Evolutionary conservation across 2,113 vertebrate genomes (phyloP).

Genomic region (Phrynosoma blainvillii): DNA sequence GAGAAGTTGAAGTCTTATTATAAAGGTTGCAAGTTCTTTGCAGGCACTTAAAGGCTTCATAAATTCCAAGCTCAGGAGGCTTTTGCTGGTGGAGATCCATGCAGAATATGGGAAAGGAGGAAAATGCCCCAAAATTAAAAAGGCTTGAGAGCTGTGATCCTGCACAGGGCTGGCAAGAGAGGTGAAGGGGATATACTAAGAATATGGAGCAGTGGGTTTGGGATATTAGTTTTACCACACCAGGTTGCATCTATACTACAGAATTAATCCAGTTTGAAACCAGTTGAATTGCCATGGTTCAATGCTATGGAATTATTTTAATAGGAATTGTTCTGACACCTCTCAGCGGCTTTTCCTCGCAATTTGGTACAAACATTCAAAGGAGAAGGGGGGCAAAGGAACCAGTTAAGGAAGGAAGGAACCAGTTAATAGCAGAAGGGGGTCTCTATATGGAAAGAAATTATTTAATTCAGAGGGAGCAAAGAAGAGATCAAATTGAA

Average conservation of each 20-base stretch:
- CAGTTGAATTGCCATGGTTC: too few relatives aligned
- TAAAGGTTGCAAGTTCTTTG: slow-evolving; percentile 53
- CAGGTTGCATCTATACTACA: too few relatives aligned
- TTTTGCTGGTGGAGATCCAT: slow-evolving; percentile 31
- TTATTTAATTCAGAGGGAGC: not conserved
- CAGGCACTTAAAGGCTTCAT: slow-evolving; percentile 59
- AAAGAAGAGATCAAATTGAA: too few relatives aligned
- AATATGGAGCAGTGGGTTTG: not conserved
- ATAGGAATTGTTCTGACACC: slow-evolving; percentile 81
- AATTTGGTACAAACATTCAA: slow-evolving; percentile 58
- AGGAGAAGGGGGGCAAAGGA: not conserved
- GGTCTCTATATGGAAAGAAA: not conserved
- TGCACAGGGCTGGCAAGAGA: not conserved
- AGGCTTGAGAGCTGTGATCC: not conserved
- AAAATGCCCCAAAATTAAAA: not conserved
- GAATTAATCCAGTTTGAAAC: too few relatives aligned
- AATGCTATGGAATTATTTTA: slow-evolving; percentile 74
- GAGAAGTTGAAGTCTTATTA: slow-evolving; percentile 47
- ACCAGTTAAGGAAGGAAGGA: not conserved
- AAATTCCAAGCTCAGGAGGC: slow-evolving; percentile 59
- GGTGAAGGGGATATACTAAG: not conserved
- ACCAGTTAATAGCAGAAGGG: not conserved
- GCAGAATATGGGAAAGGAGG: slow-evolving; percentile 15
- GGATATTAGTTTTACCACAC: too few relatives aligned
- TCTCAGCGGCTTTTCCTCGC: slow-evolving; percentile 70